A percentile compares a stretch with the other conserved stretches of the same genome.
Conservation (phyloP, 2,888 invertebrate species). For the Clistopyga incitator region DNA sequence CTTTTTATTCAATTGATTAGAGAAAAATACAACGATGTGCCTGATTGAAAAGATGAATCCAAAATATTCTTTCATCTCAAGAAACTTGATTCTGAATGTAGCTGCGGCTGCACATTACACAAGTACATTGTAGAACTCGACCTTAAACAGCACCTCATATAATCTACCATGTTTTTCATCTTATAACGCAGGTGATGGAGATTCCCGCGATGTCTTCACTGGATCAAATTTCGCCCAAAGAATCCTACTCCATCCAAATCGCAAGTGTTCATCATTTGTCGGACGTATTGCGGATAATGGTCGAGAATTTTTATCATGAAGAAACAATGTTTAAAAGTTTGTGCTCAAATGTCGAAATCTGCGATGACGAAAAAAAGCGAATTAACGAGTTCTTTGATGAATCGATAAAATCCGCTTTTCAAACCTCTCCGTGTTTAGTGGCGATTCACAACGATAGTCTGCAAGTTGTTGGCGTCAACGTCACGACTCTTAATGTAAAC, state of each 20-base stretch:
- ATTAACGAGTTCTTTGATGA: conserved; percentile 71
- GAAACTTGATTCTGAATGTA: no score
- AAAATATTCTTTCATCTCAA: no score
- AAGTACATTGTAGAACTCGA: no score
- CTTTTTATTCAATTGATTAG: no score
- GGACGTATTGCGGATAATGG: conserved; percentile 67
- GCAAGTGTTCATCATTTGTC: conserved; percentile 55
- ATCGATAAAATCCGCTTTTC: conserved; percentile 63
- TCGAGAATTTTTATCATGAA: conserved; percentile 72
- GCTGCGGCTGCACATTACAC: no score
- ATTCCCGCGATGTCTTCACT: neutral
- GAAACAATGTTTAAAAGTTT: conserved; percentile 72
- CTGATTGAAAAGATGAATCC: no score
- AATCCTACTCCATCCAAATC: conserved; percentile 57
- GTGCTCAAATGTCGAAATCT: conserved; percentile 34
- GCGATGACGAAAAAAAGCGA: conserved; percentile 54
- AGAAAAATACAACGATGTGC: no score
- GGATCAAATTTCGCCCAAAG: neutral
- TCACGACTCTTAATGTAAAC: conserved; percentile 69
- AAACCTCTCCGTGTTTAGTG: conserved; percentile 69
- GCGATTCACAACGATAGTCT: conserved; percentile 51
- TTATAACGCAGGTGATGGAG: neutral
- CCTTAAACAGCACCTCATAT: no score
- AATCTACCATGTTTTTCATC: neutral
- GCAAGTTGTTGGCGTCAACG: conserved; percentile 69